These are phyloP conservation scores for Capitulum mitella DNA, from an alignment of 2,888 invertebrate species.

Conservation along the genomic window DNA sequence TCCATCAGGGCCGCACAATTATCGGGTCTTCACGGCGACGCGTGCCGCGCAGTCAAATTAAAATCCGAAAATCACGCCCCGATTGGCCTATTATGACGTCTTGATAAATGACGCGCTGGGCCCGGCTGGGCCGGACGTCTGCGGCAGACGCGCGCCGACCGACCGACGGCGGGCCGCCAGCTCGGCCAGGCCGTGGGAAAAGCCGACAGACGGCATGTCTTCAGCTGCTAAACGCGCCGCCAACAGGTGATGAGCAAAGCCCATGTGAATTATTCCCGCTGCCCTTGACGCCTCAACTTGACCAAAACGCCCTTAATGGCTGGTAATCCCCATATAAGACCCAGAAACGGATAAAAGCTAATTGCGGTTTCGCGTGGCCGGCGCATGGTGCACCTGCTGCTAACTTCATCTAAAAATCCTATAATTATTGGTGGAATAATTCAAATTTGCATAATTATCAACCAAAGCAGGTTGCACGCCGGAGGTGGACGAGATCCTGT, in stretches of 20 bases:
- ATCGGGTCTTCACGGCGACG: not conserved
- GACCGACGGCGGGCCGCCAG: not conserved
- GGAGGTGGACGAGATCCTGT: not conserved
- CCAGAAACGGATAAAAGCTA: conserved; percentile 21
- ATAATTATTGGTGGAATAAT: conserved; percentile 23
- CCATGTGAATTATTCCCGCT: not conserved
- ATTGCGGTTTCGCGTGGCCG: conserved; percentile 23
- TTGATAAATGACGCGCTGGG: not conserved
- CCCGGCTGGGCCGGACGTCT: not conserved
- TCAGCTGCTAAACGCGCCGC: not conserved
- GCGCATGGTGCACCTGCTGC: conserved; percentile 11
- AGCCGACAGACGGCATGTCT: not conserved
- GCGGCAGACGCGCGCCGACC: not conserved
- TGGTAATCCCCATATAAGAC: not conserved
- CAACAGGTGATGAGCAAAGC: not conserved
- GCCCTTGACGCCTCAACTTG: not conserved
- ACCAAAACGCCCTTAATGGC: not conserved
- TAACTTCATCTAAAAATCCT: conserved; percentile 8
- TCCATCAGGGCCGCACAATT: conserved; percentile 10
- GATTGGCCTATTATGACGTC: conserved; percentile 20
- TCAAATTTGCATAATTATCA: conserved; percentile 17
- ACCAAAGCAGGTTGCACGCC: not conserved
- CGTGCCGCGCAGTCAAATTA: conserved; percentile 17
- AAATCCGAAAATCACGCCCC: conserved; percentile 13
- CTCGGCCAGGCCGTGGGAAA: not conserved